Conservation (phyloP, 2,888 invertebrate species). For the Cistogaster globosa region DNA sequence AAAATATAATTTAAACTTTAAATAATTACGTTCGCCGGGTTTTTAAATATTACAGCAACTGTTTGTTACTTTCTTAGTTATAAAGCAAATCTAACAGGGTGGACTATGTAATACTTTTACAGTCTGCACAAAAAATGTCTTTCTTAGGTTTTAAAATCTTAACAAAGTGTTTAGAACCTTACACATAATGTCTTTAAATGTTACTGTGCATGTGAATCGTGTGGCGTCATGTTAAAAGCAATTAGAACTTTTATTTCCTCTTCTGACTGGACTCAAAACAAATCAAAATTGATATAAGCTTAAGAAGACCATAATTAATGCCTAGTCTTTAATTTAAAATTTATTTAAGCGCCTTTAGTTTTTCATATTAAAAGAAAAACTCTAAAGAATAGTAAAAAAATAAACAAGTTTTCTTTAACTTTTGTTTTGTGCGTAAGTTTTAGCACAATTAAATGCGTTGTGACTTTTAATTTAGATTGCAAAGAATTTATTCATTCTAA, state of each 20-base stretch:
- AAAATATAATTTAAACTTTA: too few species aligned
- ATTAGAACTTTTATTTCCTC: constrained; percentile 6
- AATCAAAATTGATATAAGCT: constrained; percentile 37
- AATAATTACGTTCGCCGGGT: background rate
- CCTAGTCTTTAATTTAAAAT: constrained; percentile 33
- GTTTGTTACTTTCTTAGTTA: background rate
- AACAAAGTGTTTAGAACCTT: constrained; percentile 48
- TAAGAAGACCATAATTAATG: background rate
- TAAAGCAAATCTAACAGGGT: background rate
- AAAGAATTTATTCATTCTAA: constrained; percentile 26
- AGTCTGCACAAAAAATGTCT: too few species aligned
- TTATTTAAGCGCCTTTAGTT: constrained; percentile 61
- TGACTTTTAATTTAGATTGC: constrained; percentile 69
- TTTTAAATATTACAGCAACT: background rate
- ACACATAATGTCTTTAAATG: constrained; percentile 39
- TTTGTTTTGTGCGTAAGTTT: constrained; percentile 32
- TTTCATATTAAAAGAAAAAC: background rate
- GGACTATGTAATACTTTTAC: background rate
- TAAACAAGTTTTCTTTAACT: constrained; percentile 47
- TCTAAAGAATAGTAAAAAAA: background rate
- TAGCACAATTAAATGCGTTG: constrained; percentile 59
- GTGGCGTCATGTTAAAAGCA: constrained; percentile 48
- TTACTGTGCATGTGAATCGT: constrained; percentile 16
- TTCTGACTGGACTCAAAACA: constrained; percentile 45
- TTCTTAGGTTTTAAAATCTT: constrained; percentile 20